Evolutionary conservation across 2,113 vertebrate genomes (phyloP).

Genomic region (Oenanthe oenanthe): DNA sequence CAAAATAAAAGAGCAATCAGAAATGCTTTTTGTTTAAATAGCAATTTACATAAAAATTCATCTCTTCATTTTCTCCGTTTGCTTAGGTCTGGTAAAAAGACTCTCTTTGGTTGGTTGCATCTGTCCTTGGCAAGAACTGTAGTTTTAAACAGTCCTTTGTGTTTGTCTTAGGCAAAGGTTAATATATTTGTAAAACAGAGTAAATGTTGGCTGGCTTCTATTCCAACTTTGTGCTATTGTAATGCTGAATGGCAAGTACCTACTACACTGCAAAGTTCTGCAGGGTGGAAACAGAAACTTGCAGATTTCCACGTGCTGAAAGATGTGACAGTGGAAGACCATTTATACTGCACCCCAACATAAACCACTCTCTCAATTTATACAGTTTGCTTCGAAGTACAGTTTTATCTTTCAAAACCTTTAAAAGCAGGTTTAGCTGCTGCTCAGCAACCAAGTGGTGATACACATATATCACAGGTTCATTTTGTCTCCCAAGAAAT

Average conservation of each 20-base stretch:
- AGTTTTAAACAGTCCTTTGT: constrained; percentile 50
- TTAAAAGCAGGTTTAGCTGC: constrained; percentile 1
- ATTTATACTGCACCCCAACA: background rate
- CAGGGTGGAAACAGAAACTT: background rate
- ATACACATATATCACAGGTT: background rate
- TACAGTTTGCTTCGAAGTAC: background rate
- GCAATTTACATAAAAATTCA: constrained; percentile 73
- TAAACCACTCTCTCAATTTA: background rate
- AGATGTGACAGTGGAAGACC: background rate
- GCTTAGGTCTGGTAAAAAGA: constrained; percentile 57
- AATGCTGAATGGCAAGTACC: constrained; percentile 48
- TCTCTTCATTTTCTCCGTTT: constrained; percentile 70
- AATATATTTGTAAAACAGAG: constrained; percentile 30
- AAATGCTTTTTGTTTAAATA: constrained; percentile 76
- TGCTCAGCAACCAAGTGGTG: background rate
- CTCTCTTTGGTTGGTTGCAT: constrained; percentile 36
- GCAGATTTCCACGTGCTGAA: background rate
- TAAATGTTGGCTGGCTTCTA: constrained; percentile 12
- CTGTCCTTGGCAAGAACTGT: constrained; percentile 60
- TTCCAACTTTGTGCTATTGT: constrained; percentile 23
- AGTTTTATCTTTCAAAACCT: background rate
- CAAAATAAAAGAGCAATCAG: constrained; percentile 71
- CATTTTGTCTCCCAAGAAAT: background rate
- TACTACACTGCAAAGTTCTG: constrained; percentile 27
- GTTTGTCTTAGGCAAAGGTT: constrained; percentile 25